phyloP scores from a whole-genome alignment of 2,888 invertebrate species.

The Drosophila sordidula region DNA sequence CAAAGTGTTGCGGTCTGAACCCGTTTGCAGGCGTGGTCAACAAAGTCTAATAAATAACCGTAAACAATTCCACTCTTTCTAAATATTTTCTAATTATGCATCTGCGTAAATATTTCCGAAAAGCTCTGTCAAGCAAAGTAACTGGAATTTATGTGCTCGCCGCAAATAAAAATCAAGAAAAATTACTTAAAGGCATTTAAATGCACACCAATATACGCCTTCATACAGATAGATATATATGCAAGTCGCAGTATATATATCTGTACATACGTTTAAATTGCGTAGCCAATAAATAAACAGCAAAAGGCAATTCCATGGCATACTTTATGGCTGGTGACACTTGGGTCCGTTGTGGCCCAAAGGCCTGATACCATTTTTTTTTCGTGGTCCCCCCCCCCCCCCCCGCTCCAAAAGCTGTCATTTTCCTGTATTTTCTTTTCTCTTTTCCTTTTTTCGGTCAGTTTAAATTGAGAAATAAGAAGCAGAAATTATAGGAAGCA shows the following conservation, averaged over 20 bases:
- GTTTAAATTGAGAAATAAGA: background rate
- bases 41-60: background rate
- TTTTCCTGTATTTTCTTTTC: background rate
- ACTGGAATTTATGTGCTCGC: conserved; percentile 36
- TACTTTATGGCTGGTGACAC: conserved; percentile 59
- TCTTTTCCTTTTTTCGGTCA: background rate
- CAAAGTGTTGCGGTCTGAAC: too few relatives aligned
- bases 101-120: background rate
- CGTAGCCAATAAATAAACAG: conserved; percentile 56
- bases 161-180: conserved; percentile 50
- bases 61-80: background rate
- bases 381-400: background rate
- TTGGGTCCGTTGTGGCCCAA: conserved; percentile 29
- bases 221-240: background rate
- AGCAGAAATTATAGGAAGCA: background rate
- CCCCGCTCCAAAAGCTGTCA: background rate
- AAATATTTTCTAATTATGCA: background rate
- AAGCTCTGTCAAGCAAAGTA: conserved; percentile 13
- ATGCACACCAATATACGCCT: conserved; percentile 1
- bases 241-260: conserved; percentile 2
- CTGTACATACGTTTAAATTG: conserved; percentile 44
- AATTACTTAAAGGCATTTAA: conserved; percentile 40
- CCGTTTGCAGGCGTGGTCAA: too few relatives aligned
- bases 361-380: conserved; percentile 27
- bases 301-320: conserved; percentile 53